Evolutionary conservation across 2,888 invertebrate genomes (phyloP), one percentile per base, ranked within the genome.

Genomic region (Ditylenchus weischeri): DNA sequence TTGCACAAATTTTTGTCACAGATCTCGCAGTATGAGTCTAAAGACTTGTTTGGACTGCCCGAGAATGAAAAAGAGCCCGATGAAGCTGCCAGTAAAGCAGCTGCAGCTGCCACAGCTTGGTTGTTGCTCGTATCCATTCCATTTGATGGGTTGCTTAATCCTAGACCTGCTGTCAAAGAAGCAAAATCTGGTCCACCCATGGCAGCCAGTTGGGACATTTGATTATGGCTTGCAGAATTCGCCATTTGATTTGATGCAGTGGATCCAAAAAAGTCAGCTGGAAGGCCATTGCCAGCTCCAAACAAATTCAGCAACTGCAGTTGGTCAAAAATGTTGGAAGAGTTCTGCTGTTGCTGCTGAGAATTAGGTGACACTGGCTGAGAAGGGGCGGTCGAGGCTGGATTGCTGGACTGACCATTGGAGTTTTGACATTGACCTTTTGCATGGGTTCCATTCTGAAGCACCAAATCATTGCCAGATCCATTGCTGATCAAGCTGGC

Each of bases 1-100:
- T 95, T 95, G 86, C 95, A 96, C 85, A 95, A 95, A 86, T 95
- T 94, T 84, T 94, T 93, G 86, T 94, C 93, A 87, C 95, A 96
- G 69, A 95, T 88, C 83, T 94, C 93, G 85, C 95, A 96, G 85
- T 92, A 96, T n/a, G 95, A 94, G 85, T 62, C 62, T 8, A 62
- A n/a, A 10, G 62, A 58, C 21, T 43, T 59, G 59, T 59, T 59
- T 19, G 59, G 59, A 59, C 59, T 54, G 19, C 35, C 35, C 4
- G 59, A 36, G 29, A 38, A 59, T 15, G 54, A 54, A 8, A 54
- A 54, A 11, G 23, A 23, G 13, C 54, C 54, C 4, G 54, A 54
- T 23, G 54, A 23, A 54, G 54, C 54, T 1, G 54, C 11, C 29
- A 54, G n/a, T 13, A 54, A 29, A 6, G 54, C 54, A 3, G 54